phyloP scores from a whole-genome alignment of 2,888 invertebrate genomes.

The Chymomyza procnemis region DNA sequence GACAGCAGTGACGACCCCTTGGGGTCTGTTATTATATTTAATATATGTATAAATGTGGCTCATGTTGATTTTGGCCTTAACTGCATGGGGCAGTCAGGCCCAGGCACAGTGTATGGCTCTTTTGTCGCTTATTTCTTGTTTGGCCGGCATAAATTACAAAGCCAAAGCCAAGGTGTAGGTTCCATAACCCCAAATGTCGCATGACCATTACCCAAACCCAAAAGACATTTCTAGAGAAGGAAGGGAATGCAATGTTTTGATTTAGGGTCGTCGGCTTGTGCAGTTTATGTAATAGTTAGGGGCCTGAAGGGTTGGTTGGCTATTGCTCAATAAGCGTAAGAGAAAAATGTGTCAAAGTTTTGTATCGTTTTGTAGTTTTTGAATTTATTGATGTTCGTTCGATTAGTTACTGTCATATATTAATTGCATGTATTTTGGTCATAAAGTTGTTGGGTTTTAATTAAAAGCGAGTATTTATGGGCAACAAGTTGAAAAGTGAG shows the following conservation, averaged over 20 bases:
- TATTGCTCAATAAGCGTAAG: conserved; percentile 42
- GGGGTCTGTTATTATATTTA: conserved; percentile 5
- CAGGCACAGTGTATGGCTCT: not conserved
- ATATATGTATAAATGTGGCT: conserved; percentile 10
- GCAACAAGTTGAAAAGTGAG: not conserved
- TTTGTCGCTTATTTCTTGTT: conserved; percentile 9
- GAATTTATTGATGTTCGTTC: not conserved
- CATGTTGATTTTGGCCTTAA: conserved; percentile 51
- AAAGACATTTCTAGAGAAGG: conserved; percentile 37
- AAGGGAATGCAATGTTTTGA: conserved; percentile 31
- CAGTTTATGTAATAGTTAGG: conserved; percentile 32
- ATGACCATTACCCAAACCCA: conserved; percentile 11
- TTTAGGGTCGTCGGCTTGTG: conserved; percentile 63
- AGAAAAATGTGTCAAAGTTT: conserved; percentile 49
- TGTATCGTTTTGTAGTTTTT: not conserved
- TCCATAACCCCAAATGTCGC: not conserved
- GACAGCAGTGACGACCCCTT: not conserved
- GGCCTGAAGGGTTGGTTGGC: not conserved
- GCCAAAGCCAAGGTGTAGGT: conserved; percentile 54
- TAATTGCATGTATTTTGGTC: not conserved
- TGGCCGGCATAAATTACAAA: conserved; percentile 36
- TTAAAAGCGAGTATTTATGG: not conserved
- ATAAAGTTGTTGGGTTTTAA: not conserved
- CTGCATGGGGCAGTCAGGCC: conserved; percentile 21
- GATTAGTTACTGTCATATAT: not conserved